Evolutionary conservation across 64 coral and sea anemone species (phyloP).

Genomic region (Dendrophyllia cribrosa): DNA sequence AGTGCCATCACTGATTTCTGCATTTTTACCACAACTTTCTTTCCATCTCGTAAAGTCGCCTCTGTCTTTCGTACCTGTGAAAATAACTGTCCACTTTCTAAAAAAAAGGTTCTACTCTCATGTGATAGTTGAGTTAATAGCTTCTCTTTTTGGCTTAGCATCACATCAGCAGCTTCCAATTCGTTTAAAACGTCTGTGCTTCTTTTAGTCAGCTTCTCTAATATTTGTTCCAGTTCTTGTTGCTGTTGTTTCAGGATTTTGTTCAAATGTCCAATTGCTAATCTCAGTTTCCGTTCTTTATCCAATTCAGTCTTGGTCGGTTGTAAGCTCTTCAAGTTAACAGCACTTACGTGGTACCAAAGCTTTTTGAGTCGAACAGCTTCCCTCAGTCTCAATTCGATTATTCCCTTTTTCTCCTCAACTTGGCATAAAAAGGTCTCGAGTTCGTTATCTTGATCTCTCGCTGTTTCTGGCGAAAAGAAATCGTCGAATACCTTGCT

Average conservation of each 20-base stretch:
- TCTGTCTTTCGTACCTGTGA: too few relatives aligned
- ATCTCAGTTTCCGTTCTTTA: background rate
- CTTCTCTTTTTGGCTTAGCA: background rate
- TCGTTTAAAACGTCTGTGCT: constrained; percentile 1
- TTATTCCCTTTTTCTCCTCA: constrained; percentile 12
- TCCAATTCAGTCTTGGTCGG: background rate
- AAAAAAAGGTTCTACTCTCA: background rate
- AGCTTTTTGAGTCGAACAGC: background rate
- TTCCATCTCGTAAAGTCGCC: background rate
- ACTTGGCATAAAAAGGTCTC: constrained; percentile 27
- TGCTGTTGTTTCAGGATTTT: background rate
- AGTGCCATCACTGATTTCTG: background rate
- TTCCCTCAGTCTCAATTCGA: constrained; percentile 20
- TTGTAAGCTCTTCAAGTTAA: background rate
- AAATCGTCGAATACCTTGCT: background rate
- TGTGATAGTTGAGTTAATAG: background rate
- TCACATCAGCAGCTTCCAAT: background rate
- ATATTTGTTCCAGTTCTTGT: background rate
- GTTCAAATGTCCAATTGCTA: background rate
- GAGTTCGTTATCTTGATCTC: background rate
- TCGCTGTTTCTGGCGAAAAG: background rate
- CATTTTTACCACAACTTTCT: background rate
- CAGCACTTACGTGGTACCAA: background rate
- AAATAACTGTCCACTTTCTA: background rate
- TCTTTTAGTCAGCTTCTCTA: background rate